Evolutionary conservation across 2,888 invertebrate genomes (phyloP), one percentile per base, ranked within the genome.

Genomic region (Hyalella azteca): DNA sequence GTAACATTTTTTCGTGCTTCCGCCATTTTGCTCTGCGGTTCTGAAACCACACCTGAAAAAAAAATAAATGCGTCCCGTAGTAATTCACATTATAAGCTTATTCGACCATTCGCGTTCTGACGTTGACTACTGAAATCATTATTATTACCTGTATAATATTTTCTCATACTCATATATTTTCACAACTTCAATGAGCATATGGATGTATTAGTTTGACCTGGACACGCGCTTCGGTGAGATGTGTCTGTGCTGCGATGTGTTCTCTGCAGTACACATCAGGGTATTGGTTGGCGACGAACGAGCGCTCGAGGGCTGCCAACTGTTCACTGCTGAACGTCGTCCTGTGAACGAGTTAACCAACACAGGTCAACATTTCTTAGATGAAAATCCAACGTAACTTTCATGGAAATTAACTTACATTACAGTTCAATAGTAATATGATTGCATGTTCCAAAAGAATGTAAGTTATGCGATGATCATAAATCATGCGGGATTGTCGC

Each of bases 291-390:
- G 66, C 22, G 36, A 36, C 36, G 66, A 66, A 66, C 66, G 66
- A 32, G n/a, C 66, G 22, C 39, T 66, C 66, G 36, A 66, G 66
- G n/a, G 32, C 66, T 2, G 36, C 9, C 66, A 66, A 36, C 66
- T 66, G 66, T 9, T 66, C 66, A 29, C 66, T 66, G 66, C 66
- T 66, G 66, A 66, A 66, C 66, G 66, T 66, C 2, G 66, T 66
- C 39, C 66, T 66, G 66, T n/a, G 29, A 32, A 66, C 7, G n/a
- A n/a, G n/a, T n/a, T n/a, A n/a, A n/a, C n/a, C n/a, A n/a, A n/a
- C n/a, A n/a, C n/a, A n/a, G n/a, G n/a, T n/a, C n/a, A n/a, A n/a
- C n/a, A n/a, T n/a, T n/a, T n/a, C n/a, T n/a, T n/a, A n/a, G n/a
- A n/a, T n/a, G n/a, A n/a, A n/a, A n/a, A n/a, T n/a, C n/a, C n/a